Evolutionary conservation across 2,888 invertebrate genomes (phyloP).

Genomic region (Horisme vitalbata): DNA sequence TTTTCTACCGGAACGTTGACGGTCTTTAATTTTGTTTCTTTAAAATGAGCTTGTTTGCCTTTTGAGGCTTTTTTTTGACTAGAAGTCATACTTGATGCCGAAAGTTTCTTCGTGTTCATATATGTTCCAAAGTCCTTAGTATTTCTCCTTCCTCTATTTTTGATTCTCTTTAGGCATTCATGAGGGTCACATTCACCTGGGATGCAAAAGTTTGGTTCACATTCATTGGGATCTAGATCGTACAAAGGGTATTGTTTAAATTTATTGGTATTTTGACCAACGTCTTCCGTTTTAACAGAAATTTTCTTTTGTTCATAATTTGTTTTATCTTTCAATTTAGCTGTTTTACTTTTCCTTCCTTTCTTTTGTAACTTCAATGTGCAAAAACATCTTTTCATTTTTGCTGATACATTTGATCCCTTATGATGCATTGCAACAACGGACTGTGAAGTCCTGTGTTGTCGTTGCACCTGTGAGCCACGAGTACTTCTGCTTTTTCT

Average conservation of each 20-base stretch:
- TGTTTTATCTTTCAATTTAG: slow-evolving; percentile 1
- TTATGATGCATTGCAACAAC: slow-evolving; percentile 8
- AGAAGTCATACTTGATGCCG: slow-evolving; percentile 12
- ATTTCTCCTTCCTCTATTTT: slow-evolving; percentile 3
- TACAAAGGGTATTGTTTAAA: slow-evolving; percentile 3
- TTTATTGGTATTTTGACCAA: slow-evolving; percentile 15
- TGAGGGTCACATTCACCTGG: slow-evolving; percentile 20
- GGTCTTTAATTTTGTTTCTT: slow-evolving; percentile 1
- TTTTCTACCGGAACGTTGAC: slow-evolving; percentile 4
- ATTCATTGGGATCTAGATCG: slow-evolving; percentile 16
- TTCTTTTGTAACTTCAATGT: slow-evolving; percentile 25
- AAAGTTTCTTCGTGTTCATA: slow-evolving; percentile 4
- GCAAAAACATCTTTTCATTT: slow-evolving; percentile 14
- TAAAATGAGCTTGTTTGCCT: slow-evolving; percentile 2
- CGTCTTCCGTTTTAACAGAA: slow-evolving; percentile 7
- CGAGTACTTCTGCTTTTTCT: slow-evolving; percentile 9
- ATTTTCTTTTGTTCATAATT: background rate
- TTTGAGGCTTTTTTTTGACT: slow-evolving; percentile 1
- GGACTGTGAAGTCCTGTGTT: slow-evolving; percentile 16
- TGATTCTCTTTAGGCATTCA: slow-evolving; percentile 12
- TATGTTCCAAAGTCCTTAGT: slow-evolving; percentile 12
- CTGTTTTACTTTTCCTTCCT: slow-evolving; percentile 4
- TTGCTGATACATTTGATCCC: slow-evolving; percentile 2
- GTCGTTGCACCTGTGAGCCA: background rate
- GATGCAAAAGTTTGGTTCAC: slow-evolving; percentile 15